Conservation (phyloP, 1,140 invertebrate species). For the Mesaphorura yosii region DNA sequence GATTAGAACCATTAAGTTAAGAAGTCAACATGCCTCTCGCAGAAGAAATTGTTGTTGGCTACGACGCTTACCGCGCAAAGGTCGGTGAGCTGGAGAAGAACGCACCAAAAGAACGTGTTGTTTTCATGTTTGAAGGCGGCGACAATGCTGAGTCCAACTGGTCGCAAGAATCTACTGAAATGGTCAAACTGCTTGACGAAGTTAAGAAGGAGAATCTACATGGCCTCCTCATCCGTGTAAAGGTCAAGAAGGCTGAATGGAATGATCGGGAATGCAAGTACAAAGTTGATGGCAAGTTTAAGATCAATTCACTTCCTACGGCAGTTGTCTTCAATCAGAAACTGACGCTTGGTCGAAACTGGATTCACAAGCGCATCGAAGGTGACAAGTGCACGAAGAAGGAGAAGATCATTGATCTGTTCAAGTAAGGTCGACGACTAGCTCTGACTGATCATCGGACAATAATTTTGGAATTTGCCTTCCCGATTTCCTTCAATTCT, state of each 20-base stretch:
- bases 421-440: neutral
- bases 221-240: neutral
- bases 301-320: neutral
- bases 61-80: neutral
- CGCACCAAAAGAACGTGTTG: neutral
- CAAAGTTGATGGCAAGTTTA: neutral
- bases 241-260: neutral
- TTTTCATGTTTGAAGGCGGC: neutral
- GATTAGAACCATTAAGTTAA: neutral
- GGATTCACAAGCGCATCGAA: neutral
- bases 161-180: neutral
- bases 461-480: no score
- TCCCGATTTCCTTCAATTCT: no score
- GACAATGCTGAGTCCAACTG: neutral
- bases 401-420: neutral
- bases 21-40: neutral
- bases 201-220: neutral
- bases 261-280: neutral
- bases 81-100: neutral
- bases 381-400: neutral
- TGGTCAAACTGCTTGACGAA: neutral
- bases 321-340: neutral
- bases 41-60: neutral
- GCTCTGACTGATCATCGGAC: neutral
- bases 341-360: neutral